Evolutionary conservation across 2,888 invertebrate species (phyloP).

Genomic region (Pardosa pseudoannulata): DNA sequence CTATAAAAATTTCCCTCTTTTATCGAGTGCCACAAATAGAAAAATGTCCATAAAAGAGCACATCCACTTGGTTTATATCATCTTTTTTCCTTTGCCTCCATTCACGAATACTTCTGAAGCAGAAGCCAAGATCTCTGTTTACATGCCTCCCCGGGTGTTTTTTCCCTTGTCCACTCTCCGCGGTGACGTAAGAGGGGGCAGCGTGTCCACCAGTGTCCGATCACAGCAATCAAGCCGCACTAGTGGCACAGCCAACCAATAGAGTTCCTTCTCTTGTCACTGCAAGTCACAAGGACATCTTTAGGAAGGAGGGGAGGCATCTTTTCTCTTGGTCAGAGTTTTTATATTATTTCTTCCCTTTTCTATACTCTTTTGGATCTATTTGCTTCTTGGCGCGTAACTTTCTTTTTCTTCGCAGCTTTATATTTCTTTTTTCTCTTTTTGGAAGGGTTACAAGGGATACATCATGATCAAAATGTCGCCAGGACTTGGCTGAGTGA

Average conservation of each 20-base stretch:
- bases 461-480: slow-evolving; percentile 21
- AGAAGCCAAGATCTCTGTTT: slow-evolving; percentile 71
- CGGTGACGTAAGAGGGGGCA: slow-evolving; percentile 62
- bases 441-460: slow-evolving; percentile 51
- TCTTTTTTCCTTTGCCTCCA: slow-evolving; percentile 39
- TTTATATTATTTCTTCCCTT: slow-evolving; percentile 32
- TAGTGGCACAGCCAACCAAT: slow-evolving; percentile 48
- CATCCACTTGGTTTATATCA: slow-evolving; percentile 65
- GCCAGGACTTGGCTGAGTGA: slow-evolving; percentile 34
- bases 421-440: slow-evolving; percentile 20
- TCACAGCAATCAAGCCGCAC: slow-evolving; percentile 66
- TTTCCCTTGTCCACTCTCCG: slow-evolving; percentile 68
- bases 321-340: slow-evolving; percentile 32
- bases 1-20: slow-evolving; percentile 26
- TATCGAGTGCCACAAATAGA: slow-evolving; percentile 62
- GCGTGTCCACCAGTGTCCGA: slow-evolving; percentile 66
- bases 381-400: slow-evolving; percentile 56
- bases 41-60: slow-evolving; percentile 54
- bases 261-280: slow-evolving; percentile 64
- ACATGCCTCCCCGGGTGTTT: slow-evolving; percentile 70
- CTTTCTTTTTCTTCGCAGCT: slow-evolving; percentile 40
- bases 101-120: slow-evolving; percentile 58
- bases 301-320: slow-evolving; percentile 15
- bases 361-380: slow-evolving; percentile 47
- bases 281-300: slow-evolving; percentile 63